These are phyloP conservation scores for Caprella mutica DNA, from an alignment of 2,888 invertebrate species.

Conservation along the genomic window DNA sequence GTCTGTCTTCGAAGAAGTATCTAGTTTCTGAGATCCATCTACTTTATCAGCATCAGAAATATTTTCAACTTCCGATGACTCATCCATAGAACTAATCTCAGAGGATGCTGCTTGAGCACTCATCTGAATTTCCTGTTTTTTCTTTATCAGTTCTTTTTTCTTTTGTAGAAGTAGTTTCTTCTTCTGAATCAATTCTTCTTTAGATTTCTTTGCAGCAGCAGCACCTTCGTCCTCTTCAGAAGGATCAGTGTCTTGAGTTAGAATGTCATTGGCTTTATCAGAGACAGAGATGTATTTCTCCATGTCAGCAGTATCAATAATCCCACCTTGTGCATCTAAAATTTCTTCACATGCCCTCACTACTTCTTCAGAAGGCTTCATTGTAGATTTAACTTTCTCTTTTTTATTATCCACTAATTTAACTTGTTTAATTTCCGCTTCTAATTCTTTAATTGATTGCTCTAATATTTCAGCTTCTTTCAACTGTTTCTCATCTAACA, in stretches of 20 bases:
- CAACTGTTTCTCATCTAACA: neutral
- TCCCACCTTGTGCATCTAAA: constrained; percentile 11
- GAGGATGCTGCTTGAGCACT: neutral
- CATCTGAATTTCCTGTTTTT: neutral
- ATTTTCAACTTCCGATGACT: neutral
- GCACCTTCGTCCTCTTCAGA: neutral
- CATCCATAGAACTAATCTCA: neutral
- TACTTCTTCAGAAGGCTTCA: neutral
- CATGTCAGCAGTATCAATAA: constrained; percentile 5
- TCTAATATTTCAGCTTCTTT: neutral
- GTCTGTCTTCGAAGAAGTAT: no score
- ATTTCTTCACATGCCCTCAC: constrained; percentile 5
- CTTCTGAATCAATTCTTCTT: constrained; percentile 18
- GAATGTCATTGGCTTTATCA: neutral
- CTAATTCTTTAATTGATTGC: neutral
- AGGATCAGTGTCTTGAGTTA: neutral
- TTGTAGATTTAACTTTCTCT: neutral
- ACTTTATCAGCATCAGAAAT: neutral
- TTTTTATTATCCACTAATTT: neutral
- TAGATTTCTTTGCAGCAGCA: neutral
- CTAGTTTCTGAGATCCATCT: neutral
- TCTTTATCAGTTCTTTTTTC: constrained; percentile 3
- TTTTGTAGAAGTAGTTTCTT: constrained; percentile 6
- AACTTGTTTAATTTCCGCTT: neutral
- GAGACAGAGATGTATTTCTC: neutral